These are phyloP conservation scores for Carapus acus DNA, from an alignment of 2,797 vertebrate species.

Conservation along the genomic window DNA sequence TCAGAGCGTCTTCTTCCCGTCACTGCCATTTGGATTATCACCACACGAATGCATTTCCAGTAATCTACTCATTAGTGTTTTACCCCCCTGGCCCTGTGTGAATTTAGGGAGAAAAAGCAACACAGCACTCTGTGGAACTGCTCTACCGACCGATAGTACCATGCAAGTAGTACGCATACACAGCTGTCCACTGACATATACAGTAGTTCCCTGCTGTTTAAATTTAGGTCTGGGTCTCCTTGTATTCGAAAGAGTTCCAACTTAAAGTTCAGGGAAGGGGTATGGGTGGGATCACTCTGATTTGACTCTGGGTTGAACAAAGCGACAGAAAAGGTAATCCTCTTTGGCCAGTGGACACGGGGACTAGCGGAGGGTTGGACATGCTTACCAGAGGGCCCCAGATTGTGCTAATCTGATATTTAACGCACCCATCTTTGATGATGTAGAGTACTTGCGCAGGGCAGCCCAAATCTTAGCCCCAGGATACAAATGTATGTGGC, in stretches of 20 bases:
- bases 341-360: conserved; percentile 36
- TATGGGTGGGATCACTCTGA: conserved; percentile 41
- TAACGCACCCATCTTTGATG: conserved; percentile 13
- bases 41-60: conserved; percentile 3
- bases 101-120: neutral
- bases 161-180: conserved; percentile 20
- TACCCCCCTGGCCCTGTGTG: neutral
- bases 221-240: conserved; percentile 26
- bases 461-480: conserved; percentile 24
- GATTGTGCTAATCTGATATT: conserved; percentile 38
- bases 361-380: conserved; percentile 29
- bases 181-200: conserved; percentile 18
- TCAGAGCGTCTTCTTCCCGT: conserved; percentile 31
- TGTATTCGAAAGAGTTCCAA: too few relatives aligned
- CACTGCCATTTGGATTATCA: conserved; percentile 57
- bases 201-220: conserved; percentile 26
- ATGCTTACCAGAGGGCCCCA: conserved; percentile 32
- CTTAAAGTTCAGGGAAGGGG: conserved; percentile 49
- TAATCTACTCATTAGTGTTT: conserved; percentile 1
- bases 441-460: conserved; percentile 11
- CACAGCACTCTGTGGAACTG: conserved; percentile 7
- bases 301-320: conserved; percentile 47
- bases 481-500: conserved; percentile 22
- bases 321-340: conserved; percentile 59
- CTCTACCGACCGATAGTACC: neutral